Conservation (phyloP, 2,113 vertebrate genomes). For the Periophthalmus modestus region DNA sequence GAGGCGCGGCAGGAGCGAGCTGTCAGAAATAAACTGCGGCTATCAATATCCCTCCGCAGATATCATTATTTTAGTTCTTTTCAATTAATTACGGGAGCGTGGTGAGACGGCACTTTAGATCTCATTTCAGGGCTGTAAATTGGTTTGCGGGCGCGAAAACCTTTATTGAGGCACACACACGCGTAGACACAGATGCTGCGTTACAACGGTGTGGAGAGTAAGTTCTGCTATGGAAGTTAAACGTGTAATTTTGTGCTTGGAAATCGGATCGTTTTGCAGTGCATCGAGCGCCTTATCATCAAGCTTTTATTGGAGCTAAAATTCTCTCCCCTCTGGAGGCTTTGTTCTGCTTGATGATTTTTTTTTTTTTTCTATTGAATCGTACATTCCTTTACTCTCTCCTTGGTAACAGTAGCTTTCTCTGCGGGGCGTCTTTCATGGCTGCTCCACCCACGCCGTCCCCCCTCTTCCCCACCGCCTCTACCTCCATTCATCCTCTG, state of each 20-base stretch:
- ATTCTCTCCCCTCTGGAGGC: constrained; percentile 26
- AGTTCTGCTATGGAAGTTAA: constrained; percentile 65
- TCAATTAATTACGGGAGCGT: constrained; percentile 74
- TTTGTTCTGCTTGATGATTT: constrained; percentile 46
- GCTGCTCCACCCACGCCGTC: constrained; percentile 36
- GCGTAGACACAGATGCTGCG: constrained; percentile 15
- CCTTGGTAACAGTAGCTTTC: constrained; percentile 70
- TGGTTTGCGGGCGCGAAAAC: constrained; percentile 72
- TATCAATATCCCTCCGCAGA: constrained; percentile 69
- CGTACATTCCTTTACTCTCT: constrained; percentile 63
- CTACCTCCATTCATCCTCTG: constrained; percentile 52
- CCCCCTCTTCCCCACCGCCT: constrained; percentile 6
- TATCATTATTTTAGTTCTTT: constrained; percentile 75
- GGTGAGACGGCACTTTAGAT: constrained; percentile 68
- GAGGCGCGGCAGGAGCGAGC: constrained; percentile 51
- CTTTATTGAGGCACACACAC: constrained; percentile 56
- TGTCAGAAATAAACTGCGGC: constrained; percentile 68
- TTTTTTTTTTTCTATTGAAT: constrained; percentile 46
- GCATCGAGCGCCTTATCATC: constrained; percentile 61
- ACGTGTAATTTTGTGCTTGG: constrained; percentile 52
- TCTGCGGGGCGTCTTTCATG: constrained; percentile 49
- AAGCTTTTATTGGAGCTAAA: constrained; percentile 44
- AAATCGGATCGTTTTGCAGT: constrained; percentile 57
- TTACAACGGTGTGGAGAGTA: constrained; percentile 31
- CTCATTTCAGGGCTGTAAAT: constrained; percentile 74